Evolutionary conservation across 2,797 vertebrate species (phyloP), one percentile per base, ranked within the genome.

Genomic region (Nasua narica): DNA sequence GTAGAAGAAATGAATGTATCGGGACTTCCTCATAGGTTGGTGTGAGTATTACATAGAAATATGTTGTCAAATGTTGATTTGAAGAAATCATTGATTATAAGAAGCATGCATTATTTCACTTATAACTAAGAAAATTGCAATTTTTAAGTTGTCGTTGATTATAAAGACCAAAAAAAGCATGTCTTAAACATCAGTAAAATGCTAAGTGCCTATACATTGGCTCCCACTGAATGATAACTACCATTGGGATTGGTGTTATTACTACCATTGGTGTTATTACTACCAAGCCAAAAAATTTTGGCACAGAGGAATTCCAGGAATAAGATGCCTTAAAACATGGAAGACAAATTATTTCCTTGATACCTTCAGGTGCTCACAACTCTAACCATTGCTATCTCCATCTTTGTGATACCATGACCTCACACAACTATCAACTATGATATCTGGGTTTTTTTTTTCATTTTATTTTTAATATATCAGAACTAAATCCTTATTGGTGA

Each of bases 181-280:
- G 8, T 93, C 27, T 87, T 76, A 95, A 91, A 46, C 18, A 52
- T 95, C 37, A 90, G 46, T 56, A 77, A 94, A 87, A 67, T 74
- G 11, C 37, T 60, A 69, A 92, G 15, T 84, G 60, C 5, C n/a
- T 81, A 21, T 65, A 7, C 35, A 60, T 21, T 69, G 37, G 8
- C 15, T 52, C 29, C 25, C 14, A 67, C 2, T 83, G 74, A 82
- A 35, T 90, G 25, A 25, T 86, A 43, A 40, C 40, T 69, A 18
- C 19, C 29, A 7, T 32, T 69, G 56, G 11, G 3, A 56, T 40
- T 79, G 3, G 48, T 94, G 40, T 27, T 70, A 12, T 69, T 65
- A 69, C 72, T 32, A 37, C 25, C 91, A 13, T 65, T 65, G 25
- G 27, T 1, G n/a, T n/a, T n/a, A n/a, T n/a, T n/a, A n/a, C n/a